These are phyloP conservation scores for Echiichthys vipera DNA, from an alignment of 2,797 vertebrate genomes.

Conservation along the genomic window DNA sequence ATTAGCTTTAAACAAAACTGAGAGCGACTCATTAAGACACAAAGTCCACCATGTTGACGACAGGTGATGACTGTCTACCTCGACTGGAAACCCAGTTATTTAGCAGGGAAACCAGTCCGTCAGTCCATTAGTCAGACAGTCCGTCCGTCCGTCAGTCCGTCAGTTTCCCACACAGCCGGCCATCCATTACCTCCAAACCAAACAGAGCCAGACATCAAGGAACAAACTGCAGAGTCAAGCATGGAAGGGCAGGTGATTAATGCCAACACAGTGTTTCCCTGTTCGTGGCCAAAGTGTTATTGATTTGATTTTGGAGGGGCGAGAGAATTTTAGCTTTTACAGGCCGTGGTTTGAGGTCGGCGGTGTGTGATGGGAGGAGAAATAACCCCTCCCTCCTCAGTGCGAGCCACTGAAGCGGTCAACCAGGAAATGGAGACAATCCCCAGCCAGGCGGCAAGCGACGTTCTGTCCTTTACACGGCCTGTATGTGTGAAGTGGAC, in stretches of 20 bases:
- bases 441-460: constrained; percentile 66
- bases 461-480: constrained; percentile 69
- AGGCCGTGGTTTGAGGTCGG: constrained; percentile 74
- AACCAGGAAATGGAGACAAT: constrained; percentile 85
- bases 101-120: too few relatives aligned
- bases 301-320: constrained; percentile 81
- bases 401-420: constrained; percentile 71
- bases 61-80: constrained; percentile 22
- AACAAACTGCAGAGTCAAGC: constrained; percentile 80
- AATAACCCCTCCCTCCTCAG: constrained; percentile 67
- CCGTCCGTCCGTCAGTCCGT: constrained; percentile 16
- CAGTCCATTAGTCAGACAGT: background rate
- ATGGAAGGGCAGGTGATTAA: constrained; percentile 82
- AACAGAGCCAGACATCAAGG: constrained; percentile 58
- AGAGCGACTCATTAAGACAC: constrained; percentile 15
- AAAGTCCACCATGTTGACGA: constrained; percentile 10
- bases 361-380: constrained; percentile 67
- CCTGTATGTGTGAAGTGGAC: constrained; percentile 77
- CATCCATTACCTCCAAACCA: constrained; percentile 62
- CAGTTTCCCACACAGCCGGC: constrained; percentile 43
- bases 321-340: constrained; percentile 81
- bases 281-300: constrained; percentile 82
- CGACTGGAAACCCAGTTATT: constrained; percentile 10
- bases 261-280: constrained; percentile 76
- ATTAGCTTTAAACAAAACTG: constrained; percentile 5